Evolutionary conservation across 2,797 vertebrate genomes (phyloP).

Genomic region (Periophthalmus magnuspinnatus): DNA sequence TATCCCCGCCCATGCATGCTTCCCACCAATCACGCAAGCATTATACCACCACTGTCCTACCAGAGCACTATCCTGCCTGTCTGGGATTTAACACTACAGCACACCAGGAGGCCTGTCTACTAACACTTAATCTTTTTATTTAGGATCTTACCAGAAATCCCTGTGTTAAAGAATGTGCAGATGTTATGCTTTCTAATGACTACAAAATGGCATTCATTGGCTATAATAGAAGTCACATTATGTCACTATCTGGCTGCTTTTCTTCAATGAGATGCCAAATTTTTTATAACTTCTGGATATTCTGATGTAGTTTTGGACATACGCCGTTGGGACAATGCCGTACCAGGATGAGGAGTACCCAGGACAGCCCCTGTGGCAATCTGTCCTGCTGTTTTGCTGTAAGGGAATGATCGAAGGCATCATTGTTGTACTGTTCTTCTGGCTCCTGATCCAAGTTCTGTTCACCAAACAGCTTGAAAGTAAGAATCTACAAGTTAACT

Average conservation of each 20-base stretch:
- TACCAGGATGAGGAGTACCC: slow-evolving; percentile 69
- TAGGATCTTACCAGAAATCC: background rate
- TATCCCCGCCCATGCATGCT: slow-evolving; percentile 45
- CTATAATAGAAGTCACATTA: slow-evolving; percentile 16
- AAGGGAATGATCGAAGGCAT: slow-evolving; percentile 81
- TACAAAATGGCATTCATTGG: slow-evolving; percentile 22
- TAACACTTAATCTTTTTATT: background rate
- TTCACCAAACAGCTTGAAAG: slow-evolving; percentile 80
- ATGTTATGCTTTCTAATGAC: slow-evolving; percentile 24
- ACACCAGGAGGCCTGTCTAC: slow-evolving; percentile 1
- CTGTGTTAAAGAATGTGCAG: slow-evolving; percentile 6
- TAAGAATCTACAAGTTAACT: slow-evolving; percentile 34
- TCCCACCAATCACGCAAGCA: slow-evolving; percentile 36
- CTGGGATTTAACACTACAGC: slow-evolving; percentile 11
- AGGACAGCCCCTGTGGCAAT: slow-evolving; percentile 74
- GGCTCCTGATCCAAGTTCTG: slow-evolving; percentile 80
- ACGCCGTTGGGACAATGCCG: slow-evolving; percentile 60
- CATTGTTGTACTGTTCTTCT: slow-evolving; percentile 78
- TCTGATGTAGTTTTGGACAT: slow-evolving; percentile 20
- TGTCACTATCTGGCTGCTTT: slow-evolving; percentile 10
- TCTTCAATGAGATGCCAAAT: slow-evolving; percentile 14
- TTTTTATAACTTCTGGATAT: slow-evolving; percentile 19
- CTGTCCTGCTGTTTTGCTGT: slow-evolving; percentile 77
- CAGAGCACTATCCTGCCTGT: slow-evolving; percentile 38
- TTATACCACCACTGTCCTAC: slow-evolving; percentile 34